A percentile compares a stretch with the other conserved stretches of the same genome.
Evolutionary conservation across 2,888 invertebrate species (phyloP).

Genomic region (Platerodrilus igneus): DNA sequence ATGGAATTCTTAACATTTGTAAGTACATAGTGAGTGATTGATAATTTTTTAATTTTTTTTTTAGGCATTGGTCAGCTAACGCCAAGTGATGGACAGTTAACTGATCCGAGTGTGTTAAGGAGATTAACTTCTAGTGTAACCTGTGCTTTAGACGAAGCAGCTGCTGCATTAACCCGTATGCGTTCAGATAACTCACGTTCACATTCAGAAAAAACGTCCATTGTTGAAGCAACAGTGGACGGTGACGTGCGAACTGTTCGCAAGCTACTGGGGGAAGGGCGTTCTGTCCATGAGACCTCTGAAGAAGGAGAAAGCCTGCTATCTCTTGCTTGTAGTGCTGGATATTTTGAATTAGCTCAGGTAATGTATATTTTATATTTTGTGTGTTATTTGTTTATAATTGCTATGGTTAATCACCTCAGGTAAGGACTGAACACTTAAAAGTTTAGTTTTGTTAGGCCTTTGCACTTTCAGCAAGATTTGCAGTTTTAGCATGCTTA

Average conservation of each 20-base stretch:
- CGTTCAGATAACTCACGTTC: conserved; percentile 69
- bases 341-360: conserved; percentile 95
- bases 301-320: conserved; percentile 96
- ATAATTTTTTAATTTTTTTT: too few species aligned
- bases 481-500: too few species aligned
- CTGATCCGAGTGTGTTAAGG: conserved; percentile 83
- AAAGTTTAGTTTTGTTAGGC: too few species aligned
- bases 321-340: conserved; percentile 94
- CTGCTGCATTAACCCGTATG: conserved; percentile 94
- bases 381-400: too few species aligned
- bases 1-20: too few species aligned
- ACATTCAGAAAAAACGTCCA: conserved; percentile 49
- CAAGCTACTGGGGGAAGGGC: conserved; percentile 87
- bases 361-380: too few species aligned
- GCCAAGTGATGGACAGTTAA: conserved; percentile 74
- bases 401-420: too few species aligned
- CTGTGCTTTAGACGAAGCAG: conserved; percentile 94
- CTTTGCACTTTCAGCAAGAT: too few species aligned
- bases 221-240: conserved; percentile 91
- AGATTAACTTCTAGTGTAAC: conserved; percentile 77
- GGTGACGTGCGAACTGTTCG: conserved; percentile 91
- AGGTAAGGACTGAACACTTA: too few species aligned
- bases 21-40: too few species aligned
- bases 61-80: conserved; percentile 78
- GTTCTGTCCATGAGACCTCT: conserved; percentile 92